These are phyloP conservation scores for Drosophila emarginata DNA, from an alignment of 2,888 invertebrate genomes.

Conservation along the genomic window DNA sequence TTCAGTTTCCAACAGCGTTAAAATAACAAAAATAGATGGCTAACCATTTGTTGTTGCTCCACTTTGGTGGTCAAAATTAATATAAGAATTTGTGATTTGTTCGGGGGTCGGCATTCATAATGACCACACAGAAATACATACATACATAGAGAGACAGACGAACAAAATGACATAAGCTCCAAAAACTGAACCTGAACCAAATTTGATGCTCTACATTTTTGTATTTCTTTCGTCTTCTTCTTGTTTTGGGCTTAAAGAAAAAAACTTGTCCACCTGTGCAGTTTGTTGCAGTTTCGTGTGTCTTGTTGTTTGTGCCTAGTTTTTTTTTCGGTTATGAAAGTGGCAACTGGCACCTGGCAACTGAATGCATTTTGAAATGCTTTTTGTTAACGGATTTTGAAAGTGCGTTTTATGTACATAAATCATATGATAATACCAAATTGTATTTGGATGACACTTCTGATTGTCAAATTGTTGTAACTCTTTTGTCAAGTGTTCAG, in stretches of 20 bases:
- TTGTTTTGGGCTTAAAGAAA: constrained; percentile 44
- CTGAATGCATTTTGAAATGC: constrained; percentile 45
- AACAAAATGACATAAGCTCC: constrained; percentile 70
- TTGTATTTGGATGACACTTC: constrained; percentile 69
- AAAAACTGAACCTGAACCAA: constrained; percentile 72
- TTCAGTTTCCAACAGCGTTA: constrained; percentile 17
- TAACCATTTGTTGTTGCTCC: constrained; percentile 42
- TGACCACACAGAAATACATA: constrained; percentile 10
- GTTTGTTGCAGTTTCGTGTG: constrained; percentile 39
- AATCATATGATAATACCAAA: constrained; percentile 69
- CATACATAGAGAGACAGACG: neutral
- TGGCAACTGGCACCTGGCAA: constrained; percentile 8
- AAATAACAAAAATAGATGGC: constrained; percentile 26
- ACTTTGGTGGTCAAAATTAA: constrained; percentile 58
- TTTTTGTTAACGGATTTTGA: constrained; percentile 51
- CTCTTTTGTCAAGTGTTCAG: neutral
- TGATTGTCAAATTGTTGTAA: constrained; percentile 22
- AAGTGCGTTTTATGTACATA: constrained; percentile 64
- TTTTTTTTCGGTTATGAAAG: constrained; percentile 30
- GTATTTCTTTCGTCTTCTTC: constrained; percentile 21
- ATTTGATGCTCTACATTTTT: constrained; percentile 57
- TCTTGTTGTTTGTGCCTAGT: neutral
- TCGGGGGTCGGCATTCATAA: constrained; percentile 21
- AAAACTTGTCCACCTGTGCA: constrained; percentile 73
- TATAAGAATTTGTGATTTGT: constrained; percentile 17